Evolutionary conservation across 2,797 vertebrate genomes (phyloP), one percentile per base, ranked within the genome.

Genomic region (Cetoscarus ocellatus): DNA sequence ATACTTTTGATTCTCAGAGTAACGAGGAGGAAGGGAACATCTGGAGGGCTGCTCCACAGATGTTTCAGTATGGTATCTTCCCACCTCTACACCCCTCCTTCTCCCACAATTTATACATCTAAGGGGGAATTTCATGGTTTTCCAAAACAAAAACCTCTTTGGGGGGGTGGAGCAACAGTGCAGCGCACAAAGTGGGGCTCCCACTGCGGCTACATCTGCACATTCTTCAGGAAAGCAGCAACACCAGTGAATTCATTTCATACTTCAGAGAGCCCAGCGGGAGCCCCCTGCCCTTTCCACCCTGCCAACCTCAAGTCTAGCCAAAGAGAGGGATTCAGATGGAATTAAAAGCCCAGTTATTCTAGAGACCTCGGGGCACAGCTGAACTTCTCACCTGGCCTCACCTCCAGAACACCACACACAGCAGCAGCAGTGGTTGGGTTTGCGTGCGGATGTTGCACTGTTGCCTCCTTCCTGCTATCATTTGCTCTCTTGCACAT

Each of bases 171-270:
- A 58, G 78, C 66, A 75, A 77, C 64, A 58, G 67, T 3, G n/a
- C 47, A 47, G 80, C 39, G 34, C 67, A 73, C 61, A 73, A 66
- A 75, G 79, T 74, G 70, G 51, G 56, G 79, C 76, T 86, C 74
- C 83, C 70, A 79, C 86, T 81, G 86, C 61, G 85, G 81, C 86
- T 84, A 88, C 86, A 88, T 88, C 87, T 87, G 89, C 77, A 84
- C 79, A 86, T 87, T 88, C 80, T 82, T 86, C 72, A 48, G 71
- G 67, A 77, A 80, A 79, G 75, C 79, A 74, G 75, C 70, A 76
- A 66, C 77, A 76, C 61, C 77, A 68, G 52, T 75, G 72, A 86
- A 87, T 84, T 84, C 5, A 84, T 89, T 83, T 85, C 79, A 86
- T 88, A 86, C 79, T 86, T 77, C 60, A 78, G n/a, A 61, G 80